Evolutionary conservation across 1,140 invertebrate species (phyloP).

Genomic region (Zaprionus inermis): DNA sequence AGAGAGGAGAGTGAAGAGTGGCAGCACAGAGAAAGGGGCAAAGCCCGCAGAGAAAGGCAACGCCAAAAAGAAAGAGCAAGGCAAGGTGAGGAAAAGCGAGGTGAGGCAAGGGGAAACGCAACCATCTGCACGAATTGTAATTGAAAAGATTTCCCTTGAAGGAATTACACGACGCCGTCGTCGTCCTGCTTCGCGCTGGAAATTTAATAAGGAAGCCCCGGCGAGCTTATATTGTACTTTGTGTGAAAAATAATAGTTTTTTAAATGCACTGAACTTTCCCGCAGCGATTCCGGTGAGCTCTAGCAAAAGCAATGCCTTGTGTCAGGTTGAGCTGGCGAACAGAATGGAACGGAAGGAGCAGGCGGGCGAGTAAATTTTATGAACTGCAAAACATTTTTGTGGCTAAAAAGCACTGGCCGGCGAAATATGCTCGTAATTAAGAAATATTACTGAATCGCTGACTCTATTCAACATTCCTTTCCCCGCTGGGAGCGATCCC

Average conservation of each 20-base stretch:
- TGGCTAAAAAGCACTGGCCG: constrained; percentile 46
- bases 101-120: constrained; percentile 64
- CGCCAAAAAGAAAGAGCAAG: constrained; percentile 6
- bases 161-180: constrained; percentile 64
- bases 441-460: constrained; percentile 63
- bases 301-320: not conserved
- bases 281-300: constrained; percentile 1
- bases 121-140: constrained; percentile 82
- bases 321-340: not conserved
- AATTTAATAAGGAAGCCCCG: constrained; percentile 80
- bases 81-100: constrained; percentile 12
- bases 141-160: constrained; percentile 82
- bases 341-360: not conserved
- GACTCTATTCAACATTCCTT: constrained; percentile 56
- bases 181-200: constrained; percentile 43
- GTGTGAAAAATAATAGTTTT: constrained; percentile 81
- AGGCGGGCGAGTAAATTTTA: constrained; percentile 48
- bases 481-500: not conserved
- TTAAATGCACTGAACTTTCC: constrained; percentile 66
- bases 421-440: constrained; percentile 66
- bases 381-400: constrained; percentile 72
- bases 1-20: constrained; percentile 24
- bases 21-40: constrained; percentile 26
- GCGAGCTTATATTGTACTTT: constrained; percentile 81
- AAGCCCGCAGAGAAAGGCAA: constrained; percentile 24